A percentile compares a stretch with the other conserved stretches of the same genome.
Conservation (phyloP, 2,797 vertebrate genomes). For the Mormyrops boulengeri region DNA sequence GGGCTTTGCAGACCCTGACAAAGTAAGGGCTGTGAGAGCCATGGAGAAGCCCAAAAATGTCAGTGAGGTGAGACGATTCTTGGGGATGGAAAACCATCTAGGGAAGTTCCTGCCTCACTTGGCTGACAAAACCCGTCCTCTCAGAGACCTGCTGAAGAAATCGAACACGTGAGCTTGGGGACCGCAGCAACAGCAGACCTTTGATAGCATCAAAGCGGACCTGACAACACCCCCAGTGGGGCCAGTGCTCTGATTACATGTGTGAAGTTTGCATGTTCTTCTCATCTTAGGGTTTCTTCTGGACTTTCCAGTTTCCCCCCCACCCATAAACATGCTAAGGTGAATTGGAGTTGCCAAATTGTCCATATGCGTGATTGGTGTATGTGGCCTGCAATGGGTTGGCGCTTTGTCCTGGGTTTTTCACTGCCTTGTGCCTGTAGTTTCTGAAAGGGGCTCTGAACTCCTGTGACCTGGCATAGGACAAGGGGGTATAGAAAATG, state of each 20-base stretch:
- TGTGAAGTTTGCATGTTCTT: background rate
- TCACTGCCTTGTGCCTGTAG: background rate
- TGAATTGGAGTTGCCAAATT: background rate
- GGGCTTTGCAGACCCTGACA: no score
- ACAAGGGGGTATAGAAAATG: background rate
- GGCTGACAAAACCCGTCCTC: no score
- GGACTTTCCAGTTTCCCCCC: background rate
- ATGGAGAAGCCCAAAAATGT: no score
- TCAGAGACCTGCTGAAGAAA: no score
- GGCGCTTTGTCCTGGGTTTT: background rate
- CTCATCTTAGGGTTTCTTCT: background rate
- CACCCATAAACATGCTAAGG: background rate
- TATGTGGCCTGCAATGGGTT: background rate
- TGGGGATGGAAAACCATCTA: no score
- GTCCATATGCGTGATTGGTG: background rate
- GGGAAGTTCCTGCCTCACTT: no score
- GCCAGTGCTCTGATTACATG: background rate
- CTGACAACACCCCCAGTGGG: background rate
- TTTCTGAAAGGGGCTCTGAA: background rate
- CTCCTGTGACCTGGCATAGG: background rate
- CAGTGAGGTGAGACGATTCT: no score
- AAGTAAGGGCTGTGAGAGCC: no score
- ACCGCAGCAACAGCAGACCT: no score
- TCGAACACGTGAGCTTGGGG: no score
- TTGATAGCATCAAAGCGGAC: background rate